Evolutionary conservation across 1,140 invertebrate species (phyloP).

Genomic region (Drosophila funebris): DNA sequence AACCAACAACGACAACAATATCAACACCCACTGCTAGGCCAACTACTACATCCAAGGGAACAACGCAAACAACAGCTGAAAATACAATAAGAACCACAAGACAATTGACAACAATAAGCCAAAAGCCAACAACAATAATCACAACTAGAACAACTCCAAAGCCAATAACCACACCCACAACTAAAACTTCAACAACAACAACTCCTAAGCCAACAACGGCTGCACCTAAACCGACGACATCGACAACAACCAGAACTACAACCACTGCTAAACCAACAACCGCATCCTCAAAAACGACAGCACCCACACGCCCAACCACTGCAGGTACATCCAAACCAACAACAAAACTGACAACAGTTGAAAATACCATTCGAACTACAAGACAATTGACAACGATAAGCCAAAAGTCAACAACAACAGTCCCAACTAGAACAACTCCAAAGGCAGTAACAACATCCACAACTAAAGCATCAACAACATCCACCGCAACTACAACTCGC

Average conservation of each 20-base stretch:
- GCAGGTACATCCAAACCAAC: constrained; percentile 45
- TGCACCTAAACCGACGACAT: not conserved
- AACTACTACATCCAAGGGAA: constrained; percentile 46
- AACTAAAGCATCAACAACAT: not conserved
- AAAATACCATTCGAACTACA: constrained; percentile 5
- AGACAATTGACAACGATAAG: not conserved
- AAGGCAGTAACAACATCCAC: not conserved
- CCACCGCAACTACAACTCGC: not conserved
- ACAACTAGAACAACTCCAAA: constrained; percentile 6
- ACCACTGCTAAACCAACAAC: not conserved
- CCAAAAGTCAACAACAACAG: constrained; percentile 17
- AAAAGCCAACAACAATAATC: constrained; percentile 15
- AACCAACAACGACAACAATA: constrained; percentile 2
- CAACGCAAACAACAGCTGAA: not conserved
- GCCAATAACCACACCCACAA: not conserved
- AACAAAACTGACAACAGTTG: not conserved
- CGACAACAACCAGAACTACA: not conserved
- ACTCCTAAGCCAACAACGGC: not conserved
- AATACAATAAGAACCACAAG: constrained; percentile 4
- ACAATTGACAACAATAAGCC: not conserved
- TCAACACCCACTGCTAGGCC: not conserved
- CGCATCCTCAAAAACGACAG: not conserved
- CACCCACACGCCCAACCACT: not conserved
- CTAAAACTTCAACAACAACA: not conserved
- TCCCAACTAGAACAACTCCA: constrained; percentile 1